Evolutionary conservation across 2,113 vertebrate genomes (phyloP).

Genomic region (Delphinapterus leucas): DNA sequence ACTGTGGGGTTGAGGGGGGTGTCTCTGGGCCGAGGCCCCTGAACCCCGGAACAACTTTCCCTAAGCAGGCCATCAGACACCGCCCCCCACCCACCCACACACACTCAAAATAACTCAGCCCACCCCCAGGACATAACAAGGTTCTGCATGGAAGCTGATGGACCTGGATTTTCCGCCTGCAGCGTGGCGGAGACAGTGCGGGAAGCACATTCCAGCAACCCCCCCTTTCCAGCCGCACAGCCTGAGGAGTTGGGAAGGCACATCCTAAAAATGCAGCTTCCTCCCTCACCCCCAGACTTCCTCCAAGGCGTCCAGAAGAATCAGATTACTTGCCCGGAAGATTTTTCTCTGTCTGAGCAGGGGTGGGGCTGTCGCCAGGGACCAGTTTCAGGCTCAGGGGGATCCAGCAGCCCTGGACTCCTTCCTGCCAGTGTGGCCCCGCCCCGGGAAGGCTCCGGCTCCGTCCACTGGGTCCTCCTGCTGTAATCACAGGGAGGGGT

Average conservation of each 20-base stretch:
- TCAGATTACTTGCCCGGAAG: background rate
- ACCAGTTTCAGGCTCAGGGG: background rate
- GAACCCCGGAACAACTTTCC: background rate
- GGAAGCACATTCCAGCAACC: background rate
- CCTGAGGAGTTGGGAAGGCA: background rate
- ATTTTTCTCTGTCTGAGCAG: background rate
- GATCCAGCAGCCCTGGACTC: background rate
- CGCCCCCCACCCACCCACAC: too few relatives aligned
- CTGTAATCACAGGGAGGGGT: background rate
- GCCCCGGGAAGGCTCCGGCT: background rate
- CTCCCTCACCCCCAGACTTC: background rate
- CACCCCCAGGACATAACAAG: background rate
- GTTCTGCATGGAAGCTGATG: background rate
- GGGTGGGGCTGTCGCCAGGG: background rate
- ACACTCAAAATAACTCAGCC: background rate
- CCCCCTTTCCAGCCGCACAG: background rate
- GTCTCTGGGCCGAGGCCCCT: background rate
- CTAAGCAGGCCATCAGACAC: background rate
- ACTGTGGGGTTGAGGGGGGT: rapidly evolving
- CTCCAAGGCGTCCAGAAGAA: rapidly evolving
- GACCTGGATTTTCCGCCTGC: background rate
- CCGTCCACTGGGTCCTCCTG: background rate
- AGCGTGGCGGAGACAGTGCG: background rate
- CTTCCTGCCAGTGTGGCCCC: background rate
- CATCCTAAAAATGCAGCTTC: background rate